Percentiles rank a stretch among this genome's conserved stretches.
Conservation (phyloP, 2,888 invertebrate genomes). For the Sesia apiformis region DNA sequence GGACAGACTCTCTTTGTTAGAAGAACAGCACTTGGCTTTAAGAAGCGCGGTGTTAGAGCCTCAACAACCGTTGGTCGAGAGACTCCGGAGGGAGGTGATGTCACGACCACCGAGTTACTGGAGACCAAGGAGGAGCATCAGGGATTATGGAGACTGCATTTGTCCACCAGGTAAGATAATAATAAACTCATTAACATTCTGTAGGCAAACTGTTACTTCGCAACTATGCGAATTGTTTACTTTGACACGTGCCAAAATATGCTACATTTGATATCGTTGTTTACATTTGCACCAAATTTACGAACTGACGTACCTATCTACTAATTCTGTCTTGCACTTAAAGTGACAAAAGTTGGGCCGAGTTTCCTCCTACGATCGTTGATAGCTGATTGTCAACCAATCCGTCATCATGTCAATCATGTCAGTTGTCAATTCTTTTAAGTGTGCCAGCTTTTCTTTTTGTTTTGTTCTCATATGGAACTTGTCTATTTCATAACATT, state of each 20-base stretch:
- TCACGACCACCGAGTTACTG: conserved; percentile 44
- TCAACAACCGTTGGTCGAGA: conserved; percentile 68
- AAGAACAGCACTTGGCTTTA: conserved; percentile 71
- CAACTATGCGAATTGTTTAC: no score
- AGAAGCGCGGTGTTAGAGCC: conserved; percentile 68
- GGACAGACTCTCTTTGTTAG: conserved; percentile 65
- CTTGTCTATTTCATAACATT: not conserved
- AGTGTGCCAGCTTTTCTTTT: not conserved
- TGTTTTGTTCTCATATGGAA: not conserved
- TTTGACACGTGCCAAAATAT: no score
- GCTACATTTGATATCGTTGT: no score
- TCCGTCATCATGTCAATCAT: not conserved
- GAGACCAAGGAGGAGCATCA: conserved; percentile 58
- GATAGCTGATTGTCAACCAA: conserved; percentile 1
- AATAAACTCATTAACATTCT: not conserved
- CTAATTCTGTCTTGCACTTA: no score
- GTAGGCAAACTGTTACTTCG: no score
- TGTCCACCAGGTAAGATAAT: conserved; percentile 79
- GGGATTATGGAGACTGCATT: conserved; percentile 78
- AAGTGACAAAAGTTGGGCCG: no score
- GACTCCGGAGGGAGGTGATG: conserved; percentile 70
- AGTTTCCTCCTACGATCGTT: not conserved
- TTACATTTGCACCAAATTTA: no score
- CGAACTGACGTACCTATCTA: no score
- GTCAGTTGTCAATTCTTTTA: not conserved